Base-by-base conservation (phyloP, 1,140 invertebrate species). In the Achroia grisella region DNA sequence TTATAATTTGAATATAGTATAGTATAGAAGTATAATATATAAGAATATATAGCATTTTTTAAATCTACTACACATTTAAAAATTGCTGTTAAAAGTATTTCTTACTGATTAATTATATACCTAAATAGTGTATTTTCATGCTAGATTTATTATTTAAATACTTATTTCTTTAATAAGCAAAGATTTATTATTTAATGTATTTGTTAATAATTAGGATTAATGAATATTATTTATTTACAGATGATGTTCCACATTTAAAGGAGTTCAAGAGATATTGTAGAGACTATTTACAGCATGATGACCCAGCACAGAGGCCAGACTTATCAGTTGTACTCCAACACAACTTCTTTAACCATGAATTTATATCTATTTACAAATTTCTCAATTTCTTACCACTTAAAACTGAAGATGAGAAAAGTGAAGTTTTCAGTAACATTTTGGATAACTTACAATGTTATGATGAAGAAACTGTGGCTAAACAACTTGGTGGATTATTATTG, bases 311-410 rank as follows among this genome's bases (percentile, higher is more conserved):
- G 44, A 86, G 93, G 39, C 90, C 91, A 10, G 88, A 86, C 35
- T 79, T 94, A 33, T 87, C 88, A 10, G 84, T 87, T 12, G 69
- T 94, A 10, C 74, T 94, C 1, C 77, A 91, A 60, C 90, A 95
- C 78, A 86, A 88, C 11, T 94, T 94, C 72, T 95, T 95, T 51
- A 92, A 91, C 55, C 92, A 95, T 73, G 91, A 94, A 62, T 95
- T 96, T 71, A 91, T 96, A 50, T 84, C 89, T 11, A 93, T 96
- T 60, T 89, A 94, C 74, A 91, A 90, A 47, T 96, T 95, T 83
- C 79, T 97, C 0, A 90, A 90, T 56, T 93, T 95, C 67, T 83
- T 96, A 40, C 92, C 95, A 4, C 57, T 96, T 8, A 96, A 96
- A 77, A 88, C 82, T 44, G 90, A 92, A 53, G 78, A 83, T 31